Evolutionary conservation across 2,113 vertebrate genomes (phyloP), one percentile per base, ranked within the genome.

Genomic region (Orycteropus afer): DNA sequence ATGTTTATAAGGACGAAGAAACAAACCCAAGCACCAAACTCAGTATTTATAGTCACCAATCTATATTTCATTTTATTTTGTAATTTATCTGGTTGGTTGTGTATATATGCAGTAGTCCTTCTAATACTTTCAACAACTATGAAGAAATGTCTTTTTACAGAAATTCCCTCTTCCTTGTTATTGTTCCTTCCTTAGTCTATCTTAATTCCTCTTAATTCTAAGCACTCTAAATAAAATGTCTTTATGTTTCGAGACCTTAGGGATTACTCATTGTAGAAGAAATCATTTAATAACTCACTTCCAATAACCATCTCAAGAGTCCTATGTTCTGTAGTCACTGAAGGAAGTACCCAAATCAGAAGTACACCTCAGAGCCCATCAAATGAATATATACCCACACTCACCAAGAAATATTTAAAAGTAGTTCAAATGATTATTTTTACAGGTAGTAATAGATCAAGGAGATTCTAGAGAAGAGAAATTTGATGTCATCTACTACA

Each of bases 141-240:
- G 85, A 91, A 93, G 82, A 91, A 83, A 89, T 4, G 23, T 20
- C 3, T 73, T 63, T 80, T 92, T 61, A 55, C 18, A 73, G 23
- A 32, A 83, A 55, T 83, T 84, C 53, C 32, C 37, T 47, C 23
- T 59, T 91, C 22, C 55, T 57, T 57, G 18, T 57, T 57, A 22
- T 57, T 20, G 51, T 37, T 11, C 55, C 18, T 57, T 88, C 40
- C 32, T 87, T 80, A 65, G 40, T 87, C n/a, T 91, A 74, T 80
- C 78, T 88, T 88, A 55, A 57, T 86, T 45, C 25, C 42, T 91
- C 71, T 95, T 83, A 79, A 92, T 90, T 89, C 34, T 77, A 95
- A 94, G 34, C 42, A 90, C 3, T 76, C 51, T 88, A 88, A 53
- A 88, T 51, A 90, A 91, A 93, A 90, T 88, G 61, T 4, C 55